A percentile compares a stretch with the other conserved stretches of the same genome.
Evolutionary conservation across 2,113 vertebrate genomes (phyloP).

Genomic region (Redunca redunca): DNA sequence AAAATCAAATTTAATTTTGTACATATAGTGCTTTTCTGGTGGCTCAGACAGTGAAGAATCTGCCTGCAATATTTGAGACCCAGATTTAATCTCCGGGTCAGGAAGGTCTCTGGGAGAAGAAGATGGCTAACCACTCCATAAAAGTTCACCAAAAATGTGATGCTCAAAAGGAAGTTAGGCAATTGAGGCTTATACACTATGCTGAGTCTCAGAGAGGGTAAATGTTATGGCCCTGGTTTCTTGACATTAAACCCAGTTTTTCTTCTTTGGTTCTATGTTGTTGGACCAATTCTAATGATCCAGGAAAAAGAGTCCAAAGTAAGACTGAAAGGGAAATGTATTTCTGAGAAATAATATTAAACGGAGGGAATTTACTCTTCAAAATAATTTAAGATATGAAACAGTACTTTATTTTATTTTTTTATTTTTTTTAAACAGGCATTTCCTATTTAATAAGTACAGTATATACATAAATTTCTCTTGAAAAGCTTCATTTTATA

Average conservation of each 20-base stretch:
- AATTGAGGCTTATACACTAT: background rate
- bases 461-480: too few species aligned
- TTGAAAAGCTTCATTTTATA: too few species aligned
- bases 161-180: background rate
- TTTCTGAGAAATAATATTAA: slow-evolving; percentile 9
- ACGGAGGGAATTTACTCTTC: background rate
- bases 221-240: background rate
- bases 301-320: background rate
- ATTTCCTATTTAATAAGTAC: too few species aligned
- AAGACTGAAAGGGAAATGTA: background rate
- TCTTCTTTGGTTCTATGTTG: background rate
- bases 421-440: too few species aligned
- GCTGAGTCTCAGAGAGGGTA: background rate
- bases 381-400: slow-evolving; percentile 18
- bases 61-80: too few species aligned
- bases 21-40: background rate
- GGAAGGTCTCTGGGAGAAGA: too few species aligned
- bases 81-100: too few species aligned
- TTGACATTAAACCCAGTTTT: background rate
- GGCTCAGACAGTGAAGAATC: too few species aligned
- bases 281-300: background rate
- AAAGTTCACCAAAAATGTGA: background rate
- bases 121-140: too few species aligned
- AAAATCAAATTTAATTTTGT: background rate
- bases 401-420: background rate